Evolutionary conservation across 2,888 invertebrate genomes (phyloP), one percentile per base, ranked within the genome.

Genomic region (Nesidiocoris tenuis): DNA sequence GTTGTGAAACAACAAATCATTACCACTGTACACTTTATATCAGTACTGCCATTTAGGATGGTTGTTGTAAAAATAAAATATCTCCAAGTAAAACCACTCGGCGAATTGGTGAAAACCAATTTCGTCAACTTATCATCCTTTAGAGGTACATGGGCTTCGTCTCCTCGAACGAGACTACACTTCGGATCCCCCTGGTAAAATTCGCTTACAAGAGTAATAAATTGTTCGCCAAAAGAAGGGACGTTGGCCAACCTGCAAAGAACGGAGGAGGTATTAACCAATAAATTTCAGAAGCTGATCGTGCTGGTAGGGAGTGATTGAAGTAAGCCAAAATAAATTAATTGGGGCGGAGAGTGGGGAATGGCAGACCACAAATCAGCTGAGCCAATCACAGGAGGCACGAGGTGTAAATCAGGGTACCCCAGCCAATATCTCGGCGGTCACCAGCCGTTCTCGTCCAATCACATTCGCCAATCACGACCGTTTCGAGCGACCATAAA

Each of bases 291-390:
- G 12, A 12, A 39, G 39, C 39, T 39, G 39, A 39, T 39, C 39
- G 39, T 12, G 39, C 39, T 39, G 39, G 39, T 39, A 39, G 39
- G 39, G 39, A 39, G 39, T 39, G 39, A 39, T 39, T 39, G 39
- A 39, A 39, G 39, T 39, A 39, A 66, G 59, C 65, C 59, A 66
- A 75, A 66, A 75, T 75, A 75, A 75, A 75, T 75, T 75, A 75
- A 75, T 75, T 75, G 65, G 59, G 66, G 65, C 24, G 72, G 61
- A 72, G 74, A 39, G 64, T 74, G 66, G 39, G 74, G 74, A 75
- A 66, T 75, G 74, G 74, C 74, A 75, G 74, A 65, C 74, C 74
- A 75, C 74, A 75, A 75, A 75, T 75, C 74, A 61, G 63, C 39
- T 24, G 74, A 65, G 55, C 74, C 74, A 75, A 75, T 75, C 74